Evolutionary conservation across 1,140 invertebrate species (phyloP).

Genomic region (Spodoptera litura): DNA sequence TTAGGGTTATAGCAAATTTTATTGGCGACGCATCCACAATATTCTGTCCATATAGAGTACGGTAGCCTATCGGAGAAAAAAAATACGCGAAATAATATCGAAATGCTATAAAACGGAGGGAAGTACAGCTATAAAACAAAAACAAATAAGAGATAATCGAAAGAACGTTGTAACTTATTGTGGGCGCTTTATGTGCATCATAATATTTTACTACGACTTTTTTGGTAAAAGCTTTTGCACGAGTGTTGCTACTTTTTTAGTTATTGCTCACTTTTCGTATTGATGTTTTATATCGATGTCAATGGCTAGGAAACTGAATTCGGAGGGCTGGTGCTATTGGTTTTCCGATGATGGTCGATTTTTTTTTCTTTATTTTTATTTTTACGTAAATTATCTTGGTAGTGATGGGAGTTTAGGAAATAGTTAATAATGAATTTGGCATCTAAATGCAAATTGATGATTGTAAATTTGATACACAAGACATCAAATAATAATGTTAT

Average conservation of each 20-base stretch:
- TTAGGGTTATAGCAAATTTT: conserved; percentile 3
- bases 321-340: background rate
- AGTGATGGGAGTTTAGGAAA: too few species aligned
- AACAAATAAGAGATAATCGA: conserved; percentile 82
- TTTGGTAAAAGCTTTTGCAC: conserved; percentile 60
- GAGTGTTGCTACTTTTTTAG: conserved; percentile 40
- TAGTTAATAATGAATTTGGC: too few species aligned
- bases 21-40: conserved; percentile 55
- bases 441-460: too few species aligned
- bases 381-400: too few species aligned
- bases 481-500: too few species aligned
- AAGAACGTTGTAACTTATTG: conserved; percentile 77
- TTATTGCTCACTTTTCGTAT: conserved; percentile 45
- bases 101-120: conserved; percentile 78
- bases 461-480: too few species aligned
- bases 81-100: conserved; percentile 83
- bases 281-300: conserved; percentile 44
- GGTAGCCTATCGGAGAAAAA: conserved; percentile 68
- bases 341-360: background rate
- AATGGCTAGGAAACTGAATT: conserved; percentile 37
- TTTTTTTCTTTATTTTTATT: background rate
- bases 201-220: conserved; percentile 82
- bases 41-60: conserved; percentile 51
- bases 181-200: conserved; percentile 76
- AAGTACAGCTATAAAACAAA: conserved; percentile 81